Evolutionary conservation across 2,888 invertebrate genomes (phyloP), one percentile per base, ranked within the genome.

Genomic region (Zeuzera pyrina): DNA sequence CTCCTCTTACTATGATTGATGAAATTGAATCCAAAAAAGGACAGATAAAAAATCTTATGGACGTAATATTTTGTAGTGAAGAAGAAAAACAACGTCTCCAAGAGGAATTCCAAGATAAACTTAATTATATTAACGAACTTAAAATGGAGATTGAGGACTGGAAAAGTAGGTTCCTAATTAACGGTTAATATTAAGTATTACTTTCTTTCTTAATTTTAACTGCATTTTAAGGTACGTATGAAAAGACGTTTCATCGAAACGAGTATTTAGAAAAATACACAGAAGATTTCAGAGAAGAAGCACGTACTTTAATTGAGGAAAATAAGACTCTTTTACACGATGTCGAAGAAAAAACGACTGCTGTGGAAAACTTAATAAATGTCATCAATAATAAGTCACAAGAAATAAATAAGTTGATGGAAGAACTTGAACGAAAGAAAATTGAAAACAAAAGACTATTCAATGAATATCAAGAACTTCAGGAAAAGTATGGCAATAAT

Each of bases 11-110:
- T 3, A 12, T 25, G 12, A 47, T 68, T 7, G 57, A 77, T 39
- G 63, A 79, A 61, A 64, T 79, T 21, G 67, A 74, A 43, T 52
- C 59, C 8, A 51, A 65, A 23, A 77, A 71, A 40, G 68, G 74
- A 39, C 65, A 76, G 44, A 61, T 73, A 31, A 56, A 55, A 35
- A 67, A 68, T 40, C 49, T 78, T 3, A 68, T 63, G 41, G 63
- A 74, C 12, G 57, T 61, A 2, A 37, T 78, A 22, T 49, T 52
- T 37, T 62, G 58, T 35, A 71, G 52, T 32, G 70, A 78, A 42
- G 71, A 77, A 37, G 81, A 77, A 53, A 77, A 76, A 38, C 55
- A 62, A 39, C 52, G 58, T 10, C 34, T 76, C 14, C 62, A 71
- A 43, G 51, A 64, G 10, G 57, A 69, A 35, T 70, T 64, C 36